Percentiles rank a stretch among this genome's conserved stretches.
These are phyloP conservation scores for Galerucella pusilla DNA, from an alignment of 2,888 invertebrate genomes.

Conservation along the genomic window DNA sequence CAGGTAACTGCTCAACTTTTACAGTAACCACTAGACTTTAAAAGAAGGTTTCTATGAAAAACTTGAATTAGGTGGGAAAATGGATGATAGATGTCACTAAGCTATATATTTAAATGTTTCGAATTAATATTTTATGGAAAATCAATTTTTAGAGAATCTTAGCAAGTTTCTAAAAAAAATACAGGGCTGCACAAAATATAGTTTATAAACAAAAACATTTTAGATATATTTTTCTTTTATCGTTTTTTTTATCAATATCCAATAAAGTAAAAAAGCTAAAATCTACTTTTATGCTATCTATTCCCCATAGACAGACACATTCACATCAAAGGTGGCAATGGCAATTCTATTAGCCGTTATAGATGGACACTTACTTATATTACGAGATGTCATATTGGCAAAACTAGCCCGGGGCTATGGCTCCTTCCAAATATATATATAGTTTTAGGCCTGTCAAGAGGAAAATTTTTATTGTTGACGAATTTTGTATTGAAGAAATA, in stretches of 20 bases:
- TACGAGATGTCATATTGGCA: conserved; percentile 65
- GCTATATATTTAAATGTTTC: no score
- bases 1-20: no score
- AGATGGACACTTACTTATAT: conserved; percentile 64
- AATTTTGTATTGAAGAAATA: neutral
- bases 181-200: neutral
- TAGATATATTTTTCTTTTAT: neutral
- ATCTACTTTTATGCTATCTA: neutral
- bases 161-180: neutral
- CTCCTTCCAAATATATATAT: conserved; percentile 7
- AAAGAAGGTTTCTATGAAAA: no score
- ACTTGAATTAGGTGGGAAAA: neutral
- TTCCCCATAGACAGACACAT: conserved; percentile 43
- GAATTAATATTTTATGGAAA: no score
- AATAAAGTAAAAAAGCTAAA: neutral
- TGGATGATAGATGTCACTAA: neutral
- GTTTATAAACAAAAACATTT: neutral
- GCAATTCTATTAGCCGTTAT: conserved; percentile 60
- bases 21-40: no score
- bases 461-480: neutral
- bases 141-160: no score
- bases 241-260: neutral
- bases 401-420: conserved; percentile 54
- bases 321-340: conserved; percentile 62
- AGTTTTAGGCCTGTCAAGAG: conserved; percentile 8